phyloP scores from a whole-genome alignment of 2,888 invertebrate species.

The Cephalotes varians region DNA sequence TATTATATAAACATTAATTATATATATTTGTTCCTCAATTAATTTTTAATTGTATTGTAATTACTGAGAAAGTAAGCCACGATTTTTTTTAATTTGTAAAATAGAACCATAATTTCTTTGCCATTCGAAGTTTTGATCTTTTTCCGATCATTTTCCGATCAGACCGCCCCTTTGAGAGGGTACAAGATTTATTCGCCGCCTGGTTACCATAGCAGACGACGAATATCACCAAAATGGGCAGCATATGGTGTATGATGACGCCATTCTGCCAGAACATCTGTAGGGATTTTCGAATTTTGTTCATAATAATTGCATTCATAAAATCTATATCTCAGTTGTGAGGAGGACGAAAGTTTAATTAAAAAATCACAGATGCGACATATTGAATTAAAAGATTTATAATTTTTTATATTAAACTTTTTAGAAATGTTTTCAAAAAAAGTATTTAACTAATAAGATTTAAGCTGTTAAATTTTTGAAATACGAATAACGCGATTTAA shows the following conservation, averaged over 20 bases:
- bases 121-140: slow-evolving; percentile 56
- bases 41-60: not conserved
- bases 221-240: slow-evolving; percentile 73
- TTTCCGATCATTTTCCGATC: slow-evolving; percentile 62
- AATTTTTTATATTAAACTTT: slow-evolving; percentile 1
- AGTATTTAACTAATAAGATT: not conserved
- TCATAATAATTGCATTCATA: slow-evolving; percentile 37
- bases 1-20: not conserved
- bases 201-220: slow-evolving; percentile 55
- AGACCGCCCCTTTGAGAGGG: slow-evolving; percentile 56
- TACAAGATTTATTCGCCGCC: slow-evolving; percentile 60
- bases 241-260: slow-evolving; percentile 78
- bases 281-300: slow-evolving; percentile 49
- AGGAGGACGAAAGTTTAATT: slow-evolving; percentile 8
- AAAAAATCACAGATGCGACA: slow-evolving; percentile 23
- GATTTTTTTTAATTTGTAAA: slow-evolving; percentile 7
- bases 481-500: not conserved
- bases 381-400: not conserved
- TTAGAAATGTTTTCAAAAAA: not conserved
- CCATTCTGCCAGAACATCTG: slow-evolving; percentile 44
- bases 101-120: slow-evolving; percentile 30
- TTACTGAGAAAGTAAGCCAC: not conserved
- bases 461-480: not conserved
- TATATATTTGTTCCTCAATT: not conserved
- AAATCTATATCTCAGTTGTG: slow-evolving; percentile 36